These are phyloP conservation scores for Chalcosyrphus nemorum DNA, from an alignment of 2,888 invertebrate genomes.

Conservation along the genomic window DNA sequence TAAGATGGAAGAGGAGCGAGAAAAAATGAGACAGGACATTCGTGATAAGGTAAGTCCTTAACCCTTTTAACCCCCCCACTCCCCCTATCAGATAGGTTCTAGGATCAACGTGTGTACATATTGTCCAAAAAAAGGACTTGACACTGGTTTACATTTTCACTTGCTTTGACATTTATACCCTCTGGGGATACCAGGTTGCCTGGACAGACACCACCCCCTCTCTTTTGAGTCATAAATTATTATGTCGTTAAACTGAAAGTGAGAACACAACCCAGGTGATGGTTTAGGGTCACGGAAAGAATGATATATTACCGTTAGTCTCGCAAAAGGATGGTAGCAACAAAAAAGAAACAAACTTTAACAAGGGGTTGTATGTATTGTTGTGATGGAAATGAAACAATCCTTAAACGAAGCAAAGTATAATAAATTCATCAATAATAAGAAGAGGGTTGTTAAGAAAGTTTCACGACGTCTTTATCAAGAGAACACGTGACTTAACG, in stretches of 20 bases:
- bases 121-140: slow-evolving; percentile 6
- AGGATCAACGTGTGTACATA: not conserved
- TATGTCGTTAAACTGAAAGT: slow-evolving; percentile 23
- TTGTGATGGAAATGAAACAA: not conserved
- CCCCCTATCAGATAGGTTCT: slow-evolving; percentile 2
- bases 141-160: slow-evolving; percentile 33
- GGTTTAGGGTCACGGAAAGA: slow-evolving; percentile 18
- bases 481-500: not conserved
- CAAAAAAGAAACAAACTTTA: not conserved
- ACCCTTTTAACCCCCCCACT: too few species aligned
- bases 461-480: not conserved
- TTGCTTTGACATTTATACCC: slow-evolving; percentile 18
- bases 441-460: not conserved
- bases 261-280: slow-evolving; percentile 20
- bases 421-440: slow-evolving; percentile 25
- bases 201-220: slow-evolving; percentile 6
- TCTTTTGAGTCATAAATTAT: slow-evolving; percentile 37
- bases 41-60: slow-evolving; percentile 94
- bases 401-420: not conserved
- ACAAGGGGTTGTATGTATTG: not conserved
- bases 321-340: not conserved
- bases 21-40: slow-evolving; percentile 99
- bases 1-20: slow-evolving; percentile 99
- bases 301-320: slow-evolving; percentile 34
- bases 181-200: not conserved